phyloP scores from a whole-genome alignment of 2,888 invertebrate genomes.

The Mesochorus sp. region DNA sequence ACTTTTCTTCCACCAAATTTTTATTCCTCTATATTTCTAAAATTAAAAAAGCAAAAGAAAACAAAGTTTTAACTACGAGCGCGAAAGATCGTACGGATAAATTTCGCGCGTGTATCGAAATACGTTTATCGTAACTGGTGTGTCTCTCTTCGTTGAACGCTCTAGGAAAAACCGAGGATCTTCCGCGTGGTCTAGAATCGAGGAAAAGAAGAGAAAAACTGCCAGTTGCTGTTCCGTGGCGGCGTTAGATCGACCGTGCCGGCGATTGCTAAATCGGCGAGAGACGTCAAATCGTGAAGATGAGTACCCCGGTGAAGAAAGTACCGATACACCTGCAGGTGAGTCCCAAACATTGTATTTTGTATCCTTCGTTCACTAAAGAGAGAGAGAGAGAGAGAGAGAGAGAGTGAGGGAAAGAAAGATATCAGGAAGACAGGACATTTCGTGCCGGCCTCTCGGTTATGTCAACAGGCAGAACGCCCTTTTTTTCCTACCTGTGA shows the following conservation, averaged over 20 bases:
- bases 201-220: background rate
- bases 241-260: slow-evolving; percentile 15
- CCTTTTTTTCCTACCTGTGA: slow-evolving; percentile 31
- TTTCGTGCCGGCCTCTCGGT: slow-evolving; percentile 18
- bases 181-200: background rate
- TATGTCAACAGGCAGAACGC: slow-evolving; percentile 34
- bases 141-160: slow-evolving; percentile 24
- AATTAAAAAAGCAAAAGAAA: background rate
- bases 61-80: background rate
- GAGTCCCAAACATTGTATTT: slow-evolving; percentile 75
- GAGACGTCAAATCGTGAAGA: slow-evolving; percentile 75
- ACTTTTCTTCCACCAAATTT: no score
- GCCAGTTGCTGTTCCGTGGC: background rate
- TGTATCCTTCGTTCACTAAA: no score
- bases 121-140: slow-evolving; percentile 1
- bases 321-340: slow-evolving; percentile 97
- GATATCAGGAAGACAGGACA: background rate
- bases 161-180: background rate
- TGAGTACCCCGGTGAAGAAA: slow-evolving; percentile 95
- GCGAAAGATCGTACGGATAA: background rate
- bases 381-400: background rate
- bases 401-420: background rate
- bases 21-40: no score
- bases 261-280: slow-evolving; percentile 32
- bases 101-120: slow-evolving; percentile 8